phyloP scores from a whole-genome alignment of 1,140 invertebrate species.

The Helicoverpa zea region DNA sequence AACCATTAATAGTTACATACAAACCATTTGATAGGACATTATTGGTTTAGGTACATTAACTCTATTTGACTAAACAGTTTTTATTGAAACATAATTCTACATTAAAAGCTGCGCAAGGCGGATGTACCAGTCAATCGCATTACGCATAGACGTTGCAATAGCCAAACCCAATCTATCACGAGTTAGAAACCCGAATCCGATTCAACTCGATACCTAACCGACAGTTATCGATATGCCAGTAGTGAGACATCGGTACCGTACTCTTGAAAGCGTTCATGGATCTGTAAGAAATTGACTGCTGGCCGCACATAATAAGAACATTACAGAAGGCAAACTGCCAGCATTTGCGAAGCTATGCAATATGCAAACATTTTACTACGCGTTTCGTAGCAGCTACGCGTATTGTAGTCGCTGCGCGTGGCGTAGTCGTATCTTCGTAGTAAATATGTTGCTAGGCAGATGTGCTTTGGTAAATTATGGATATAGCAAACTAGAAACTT shows the following conservation, averaged over 20 bases:
- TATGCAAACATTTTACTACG: background rate
- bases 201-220: slow-evolving; percentile 36
- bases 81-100: slow-evolving; percentile 6
- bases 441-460: background rate
- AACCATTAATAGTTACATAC: no score
- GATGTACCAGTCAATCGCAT: slow-evolving; percentile 28
- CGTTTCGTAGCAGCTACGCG: background rate
- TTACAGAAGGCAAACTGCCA: background rate
- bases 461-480: no score
- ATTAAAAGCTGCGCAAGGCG: slow-evolving; percentile 18
- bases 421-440: slow-evolving; percentile 8
- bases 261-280: slow-evolving; percentile 45
- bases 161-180: slow-evolving; percentile 22
- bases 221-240: slow-evolving; percentile 44
- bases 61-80: background rate
- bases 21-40: no score
- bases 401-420: background rate
- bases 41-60: background rate
- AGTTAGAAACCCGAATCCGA: slow-evolving; percentile 35
- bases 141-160: slow-evolving; percentile 20
- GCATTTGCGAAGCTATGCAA: background rate
- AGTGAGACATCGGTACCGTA: slow-evolving; percentile 48
- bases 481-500: no score
- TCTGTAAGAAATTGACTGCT: slow-evolving; percentile 52
- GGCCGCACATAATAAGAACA: slow-evolving; percentile 51